phyloP scores from a whole-genome alignment of 2,888 invertebrate genomes.

The Sphinx pinastri region DNA sequence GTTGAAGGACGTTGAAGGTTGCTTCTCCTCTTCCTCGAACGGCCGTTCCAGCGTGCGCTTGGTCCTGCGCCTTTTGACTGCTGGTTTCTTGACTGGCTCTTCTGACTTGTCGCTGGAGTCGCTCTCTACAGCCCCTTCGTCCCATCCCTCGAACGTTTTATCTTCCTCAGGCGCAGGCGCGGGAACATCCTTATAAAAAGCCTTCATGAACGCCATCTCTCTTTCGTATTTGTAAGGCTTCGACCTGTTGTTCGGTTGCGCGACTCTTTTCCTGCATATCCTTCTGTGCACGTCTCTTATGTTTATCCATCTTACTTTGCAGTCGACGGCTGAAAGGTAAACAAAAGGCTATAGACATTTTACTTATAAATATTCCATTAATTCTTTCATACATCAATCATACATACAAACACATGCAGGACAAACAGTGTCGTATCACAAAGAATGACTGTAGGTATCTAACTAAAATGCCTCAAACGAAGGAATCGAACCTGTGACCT shows the following conservation, averaged over 20 bases:
- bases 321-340: slow-evolving; percentile 64
- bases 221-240: slow-evolving; percentile 70
- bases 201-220: slow-evolving; percentile 66
- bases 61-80: slow-evolving; percentile 36
- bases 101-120: slow-evolving; percentile 51
- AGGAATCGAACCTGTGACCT: background rate
- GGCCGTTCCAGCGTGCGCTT: slow-evolving; percentile 33
- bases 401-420: background rate
- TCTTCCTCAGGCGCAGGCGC: slow-evolving; percentile 47
- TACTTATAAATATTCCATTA: too few species aligned
- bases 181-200: slow-evolving; percentile 66
- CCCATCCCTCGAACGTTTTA: slow-evolving; percentile 45
- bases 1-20: slow-evolving; percentile 43
- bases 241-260: slow-evolving; percentile 35
- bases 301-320: slow-evolving; percentile 77
- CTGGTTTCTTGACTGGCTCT: slow-evolving; percentile 40
- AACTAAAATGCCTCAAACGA: background rate
- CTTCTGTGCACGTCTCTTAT: slow-evolving; percentile 75
- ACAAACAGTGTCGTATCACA: background rate
- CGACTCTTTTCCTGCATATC: slow-evolving; percentile 57
- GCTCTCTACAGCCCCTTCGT: slow-evolving; percentile 35
- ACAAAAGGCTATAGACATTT: background rate
- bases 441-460: too few species aligned
- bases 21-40: slow-evolving; percentile 40
- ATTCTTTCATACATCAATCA: background rate